Evolutionary conservation across 2,888 invertebrate species (phyloP).

Genomic region (Eustalomyia histrio): DNA sequence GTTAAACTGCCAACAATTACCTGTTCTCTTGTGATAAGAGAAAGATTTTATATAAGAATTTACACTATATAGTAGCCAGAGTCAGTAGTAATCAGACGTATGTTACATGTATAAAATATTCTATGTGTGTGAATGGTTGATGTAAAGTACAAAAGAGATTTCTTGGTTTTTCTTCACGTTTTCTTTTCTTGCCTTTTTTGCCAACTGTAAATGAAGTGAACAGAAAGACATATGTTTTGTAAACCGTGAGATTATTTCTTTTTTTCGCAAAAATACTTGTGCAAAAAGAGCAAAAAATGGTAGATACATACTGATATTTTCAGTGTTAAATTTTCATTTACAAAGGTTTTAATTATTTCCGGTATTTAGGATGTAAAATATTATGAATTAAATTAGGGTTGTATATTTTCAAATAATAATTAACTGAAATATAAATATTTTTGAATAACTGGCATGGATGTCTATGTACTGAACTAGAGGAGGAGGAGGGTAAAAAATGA

Average conservation of each 20-base stretch:
- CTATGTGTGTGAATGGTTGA: not conserved
- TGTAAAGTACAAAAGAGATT: not conserved
- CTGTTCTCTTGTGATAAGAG: conserved; percentile 48
- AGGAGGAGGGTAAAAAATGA: not conserved
- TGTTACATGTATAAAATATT: no score
- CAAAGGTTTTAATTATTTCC: conserved; percentile 23
- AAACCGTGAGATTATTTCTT: conserved; percentile 18
- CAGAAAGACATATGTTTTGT: conserved; percentile 13
- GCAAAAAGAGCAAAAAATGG: not conserved
- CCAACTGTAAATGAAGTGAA: not conserved
- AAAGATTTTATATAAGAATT: not conserved
- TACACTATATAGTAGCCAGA: no score
- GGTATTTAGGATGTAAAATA: conserved; percentile 34
- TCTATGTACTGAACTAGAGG: not conserved
- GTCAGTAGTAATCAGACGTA: no score
- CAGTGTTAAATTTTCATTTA: conserved; percentile 5
- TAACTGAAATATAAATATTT: not conserved
- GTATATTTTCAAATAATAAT: not conserved
- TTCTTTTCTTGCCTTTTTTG: not conserved
- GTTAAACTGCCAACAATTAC: conserved; percentile 53
- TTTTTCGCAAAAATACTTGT: conserved; percentile 1
- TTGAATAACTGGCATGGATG: not conserved
- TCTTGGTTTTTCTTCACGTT: not conserved
- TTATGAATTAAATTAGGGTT: not conserved
- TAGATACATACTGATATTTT: not conserved